phyloP scores from a whole-genome alignment of 2,113 vertebrate genomes.

The Chaetodon trifascialis region DNA sequence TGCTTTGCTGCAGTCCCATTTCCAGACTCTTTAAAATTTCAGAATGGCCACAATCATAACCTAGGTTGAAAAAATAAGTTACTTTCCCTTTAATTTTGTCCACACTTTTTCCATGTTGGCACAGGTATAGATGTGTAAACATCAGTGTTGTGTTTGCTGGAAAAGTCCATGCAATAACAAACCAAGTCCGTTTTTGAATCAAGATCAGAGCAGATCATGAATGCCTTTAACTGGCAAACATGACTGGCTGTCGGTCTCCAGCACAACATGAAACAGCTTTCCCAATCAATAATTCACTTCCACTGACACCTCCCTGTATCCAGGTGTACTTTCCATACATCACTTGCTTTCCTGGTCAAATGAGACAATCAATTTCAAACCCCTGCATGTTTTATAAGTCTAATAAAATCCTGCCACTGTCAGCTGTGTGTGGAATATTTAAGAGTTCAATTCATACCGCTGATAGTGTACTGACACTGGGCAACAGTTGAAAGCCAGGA shows the following conservation, averaged over 20 bases:
- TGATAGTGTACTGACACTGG: conserved; percentile 34
- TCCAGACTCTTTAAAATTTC: too few relatives aligned
- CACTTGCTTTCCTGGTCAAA: conserved; percentile 47
- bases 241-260: conserved; percentile 1
- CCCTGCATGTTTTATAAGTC: conserved; percentile 62
- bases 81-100: background rate
- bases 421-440: conserved; percentile 60
- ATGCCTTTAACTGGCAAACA: conserved; percentile 37
- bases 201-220: conserved; percentile 25
- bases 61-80: background rate
- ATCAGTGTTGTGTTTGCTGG: background rate
- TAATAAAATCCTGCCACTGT: conserved; percentile 60
- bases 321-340: conserved; percentile 54
- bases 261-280: conserved; percentile 38
- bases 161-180: conserved; percentile 3
- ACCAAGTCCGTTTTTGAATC: background rate
- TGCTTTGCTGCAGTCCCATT: too few relatives aligned
- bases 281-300: conserved; percentile 57
- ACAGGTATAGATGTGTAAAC: background rate
- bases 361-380: conserved; percentile 58
- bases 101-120: background rate
- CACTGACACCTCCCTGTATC: conserved; percentile 35
- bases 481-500: conserved; percentile 51
- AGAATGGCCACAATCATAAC: background rate
- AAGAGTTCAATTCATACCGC: conserved; percentile 56